Conservation (phyloP, 2,797 vertebrate species). For the Macrochelys suwanniensis region DNA sequence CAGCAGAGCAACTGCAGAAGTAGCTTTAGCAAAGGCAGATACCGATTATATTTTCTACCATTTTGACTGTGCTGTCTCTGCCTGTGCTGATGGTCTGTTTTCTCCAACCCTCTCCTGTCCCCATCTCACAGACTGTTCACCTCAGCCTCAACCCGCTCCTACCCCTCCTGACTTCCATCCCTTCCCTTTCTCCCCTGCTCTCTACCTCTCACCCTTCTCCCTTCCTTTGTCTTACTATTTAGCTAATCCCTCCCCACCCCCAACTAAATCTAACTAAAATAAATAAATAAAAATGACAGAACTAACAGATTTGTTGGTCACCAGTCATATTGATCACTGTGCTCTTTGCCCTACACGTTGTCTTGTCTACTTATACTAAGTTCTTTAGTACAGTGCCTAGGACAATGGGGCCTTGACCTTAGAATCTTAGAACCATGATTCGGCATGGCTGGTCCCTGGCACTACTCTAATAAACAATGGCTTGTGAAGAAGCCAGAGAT, state of each 20-base stretch:
- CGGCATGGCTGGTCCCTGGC: background rate
- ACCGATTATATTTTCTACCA: background rate
- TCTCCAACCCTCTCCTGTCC: background rate
- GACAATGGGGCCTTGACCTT: background rate
- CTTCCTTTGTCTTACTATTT: background rate
- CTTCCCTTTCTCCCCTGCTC: background rate
- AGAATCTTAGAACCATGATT: background rate
- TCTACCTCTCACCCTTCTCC: too few relatives aligned
- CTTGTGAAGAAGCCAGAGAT: background rate
- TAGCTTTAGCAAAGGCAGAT: background rate
- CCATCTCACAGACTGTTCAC: background rate
- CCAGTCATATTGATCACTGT: background rate
- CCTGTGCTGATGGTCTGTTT: background rate
- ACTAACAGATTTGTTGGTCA: background rate
- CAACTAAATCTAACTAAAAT: background rate
- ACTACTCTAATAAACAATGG: background rate
- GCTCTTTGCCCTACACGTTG: background rate
- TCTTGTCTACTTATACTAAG: background rate
- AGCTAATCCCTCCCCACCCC: background rate
- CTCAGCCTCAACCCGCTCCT: background rate
- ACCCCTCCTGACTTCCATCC: background rate
- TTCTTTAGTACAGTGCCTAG: background rate
- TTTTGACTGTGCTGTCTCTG: background rate
- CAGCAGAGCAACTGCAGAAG: too few relatives aligned
- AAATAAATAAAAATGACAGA: background rate